Conservation (phyloP, 1,140 invertebrate species). For the Dinoponera quadriceps region DNA sequence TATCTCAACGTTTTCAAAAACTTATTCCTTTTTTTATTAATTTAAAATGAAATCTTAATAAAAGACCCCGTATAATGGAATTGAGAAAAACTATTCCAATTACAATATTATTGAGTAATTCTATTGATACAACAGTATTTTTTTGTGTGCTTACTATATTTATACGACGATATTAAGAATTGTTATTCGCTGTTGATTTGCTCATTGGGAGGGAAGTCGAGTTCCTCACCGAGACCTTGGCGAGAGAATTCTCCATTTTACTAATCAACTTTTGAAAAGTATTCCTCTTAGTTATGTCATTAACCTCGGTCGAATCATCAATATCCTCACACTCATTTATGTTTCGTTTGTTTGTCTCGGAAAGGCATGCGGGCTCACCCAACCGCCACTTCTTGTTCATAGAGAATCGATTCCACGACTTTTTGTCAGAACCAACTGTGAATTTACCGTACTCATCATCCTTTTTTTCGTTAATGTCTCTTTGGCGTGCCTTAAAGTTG, state of each 20-base stretch:
- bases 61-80: no score
- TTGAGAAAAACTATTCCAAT: no score
- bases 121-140: background rate
- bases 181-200: conserved; percentile 37
- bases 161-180: conserved; percentile 19
- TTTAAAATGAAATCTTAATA: no score
- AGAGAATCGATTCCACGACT: conserved; percentile 77
- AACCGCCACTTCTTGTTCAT: conserved; percentile 65
- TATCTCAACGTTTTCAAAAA: no score
- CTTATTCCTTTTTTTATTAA: no score
- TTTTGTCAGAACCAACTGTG: conserved; percentile 62
- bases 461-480: conserved; percentile 56
- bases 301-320: conserved; percentile 62
- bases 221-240: conserved; percentile 66
- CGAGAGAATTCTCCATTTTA: conserved; percentile 80
- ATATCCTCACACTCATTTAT: conserved; percentile 33
- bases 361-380: conserved; percentile 7
- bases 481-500: conserved; percentile 72
- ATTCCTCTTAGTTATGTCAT: conserved; percentile 70
- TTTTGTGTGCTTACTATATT: background rate
- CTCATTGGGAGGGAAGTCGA: conserved; percentile 6
- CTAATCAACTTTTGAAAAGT: conserved; percentile 80
- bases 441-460: conserved; percentile 29
- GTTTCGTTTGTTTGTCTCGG: conserved; percentile 49
- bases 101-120: no score